Evolutionary conservation across 2,888 invertebrate genomes (phyloP), one percentile per base, ranked within the genome.

Genomic region (Tetrapedia diversipes): DNA sequence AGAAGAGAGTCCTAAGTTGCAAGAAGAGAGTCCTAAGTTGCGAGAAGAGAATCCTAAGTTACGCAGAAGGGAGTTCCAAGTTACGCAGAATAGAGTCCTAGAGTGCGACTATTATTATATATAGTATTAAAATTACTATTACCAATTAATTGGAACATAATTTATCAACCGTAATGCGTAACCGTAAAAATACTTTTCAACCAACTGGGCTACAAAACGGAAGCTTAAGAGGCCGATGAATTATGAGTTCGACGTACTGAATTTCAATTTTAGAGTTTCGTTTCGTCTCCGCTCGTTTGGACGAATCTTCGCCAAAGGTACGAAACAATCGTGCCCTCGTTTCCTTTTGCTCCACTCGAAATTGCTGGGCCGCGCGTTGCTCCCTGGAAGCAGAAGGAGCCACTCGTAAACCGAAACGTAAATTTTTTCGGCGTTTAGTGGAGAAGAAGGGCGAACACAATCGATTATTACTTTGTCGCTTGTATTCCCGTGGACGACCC

Each of bases 401-500:
- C 68, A 75, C 81, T 86, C 86, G 82, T 87, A 87, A 87, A 85
- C 75, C 65, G 70, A 79, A 78, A 69, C 85, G 82, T 88, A 87
- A 83, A 88, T 87, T 88, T n/a, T n/a, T 86, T 85, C 84, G 77
- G 70, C 79, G 82, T 82, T 87, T 81, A 81, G 72, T 69, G 45
- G n/a, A 49, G 39, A 64, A n/a, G n/a, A n/a, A n/a, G n/a, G 77
- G 59, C 81, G 71, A 81, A 82, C 86, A 84, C 86, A 84, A 86
- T 88, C 85, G 87, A 86, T 86, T 88, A 86, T 84, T 87, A 86
- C 82, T 82, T 81, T 77, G 81, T 66, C n/a, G 72, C 79, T 80
- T 76, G 71, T n/a, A n/a, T n/a, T n/a, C n/a, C n/a, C 66, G 77
- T 66, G 80, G 76, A 82, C 75, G n/a, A 80, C 68, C 53, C 66